Percentiles rank a stretch among this genome's conserved stretches.
These are phyloP conservation scores for Pseudomugil gertrudae DNA, from an alignment of 2,797 vertebrate genomes.

Conservation along the genomic window DNA sequence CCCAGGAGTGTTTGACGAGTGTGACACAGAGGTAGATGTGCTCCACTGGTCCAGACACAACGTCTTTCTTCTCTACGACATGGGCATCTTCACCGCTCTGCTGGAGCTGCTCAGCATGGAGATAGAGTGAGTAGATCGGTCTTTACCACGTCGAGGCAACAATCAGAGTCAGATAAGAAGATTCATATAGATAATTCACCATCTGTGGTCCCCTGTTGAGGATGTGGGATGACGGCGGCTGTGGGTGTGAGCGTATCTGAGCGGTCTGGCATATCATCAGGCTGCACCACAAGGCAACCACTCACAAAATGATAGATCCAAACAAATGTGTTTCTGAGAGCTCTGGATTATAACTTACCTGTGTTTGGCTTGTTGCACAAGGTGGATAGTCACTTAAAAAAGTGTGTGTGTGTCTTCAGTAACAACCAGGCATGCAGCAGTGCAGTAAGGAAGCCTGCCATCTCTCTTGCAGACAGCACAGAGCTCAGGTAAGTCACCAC, in stretches of 20 bases:
- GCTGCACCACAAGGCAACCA: slow-evolving; percentile 23
- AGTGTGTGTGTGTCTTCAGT: slow-evolving; percentile 72
- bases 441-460: slow-evolving; percentile 92
- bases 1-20: slow-evolving; percentile 93
- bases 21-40: slow-evolving; percentile 88
- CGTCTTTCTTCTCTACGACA: slow-evolving; percentile 92
- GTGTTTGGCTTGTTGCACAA: neutral
- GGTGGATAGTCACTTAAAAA: neutral
- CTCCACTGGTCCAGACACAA: slow-evolving; percentile 94
- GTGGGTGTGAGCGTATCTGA: slow-evolving; percentile 44
- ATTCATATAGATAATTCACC: neutral
- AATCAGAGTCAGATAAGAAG: neutral
- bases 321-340: neutral
- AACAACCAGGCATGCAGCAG: slow-evolving; percentile 96
- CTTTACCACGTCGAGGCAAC: neutral
- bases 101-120: slow-evolving; percentile 98
- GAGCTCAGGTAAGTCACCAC: slow-evolving; percentile 88
- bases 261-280: slow-evolving; percentile 20
- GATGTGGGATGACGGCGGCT: neutral
- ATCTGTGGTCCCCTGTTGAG: slow-evolving; percentile 15
- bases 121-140: slow-evolving; percentile 89
- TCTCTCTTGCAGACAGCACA: slow-evolving; percentile 96
- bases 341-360: neutral
- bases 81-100: slow-evolving; percentile 94
- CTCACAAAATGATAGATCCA: slow-evolving; percentile 2